Evolutionary conservation across 2,888 invertebrate genomes (phyloP).

Genomic region (Diarsia brunnea): DNA sequence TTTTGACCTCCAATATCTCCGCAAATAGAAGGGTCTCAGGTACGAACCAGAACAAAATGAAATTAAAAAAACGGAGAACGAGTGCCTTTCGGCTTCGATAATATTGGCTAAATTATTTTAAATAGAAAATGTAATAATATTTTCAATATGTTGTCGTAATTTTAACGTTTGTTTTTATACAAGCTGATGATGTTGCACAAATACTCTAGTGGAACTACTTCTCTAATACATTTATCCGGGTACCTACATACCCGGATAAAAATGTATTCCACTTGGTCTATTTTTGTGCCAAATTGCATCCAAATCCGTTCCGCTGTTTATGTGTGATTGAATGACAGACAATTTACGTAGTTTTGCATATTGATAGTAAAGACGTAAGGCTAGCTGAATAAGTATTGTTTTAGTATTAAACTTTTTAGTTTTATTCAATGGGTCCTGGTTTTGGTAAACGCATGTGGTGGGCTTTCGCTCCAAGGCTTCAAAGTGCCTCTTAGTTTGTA

Average conservation of each 20-base stretch:
- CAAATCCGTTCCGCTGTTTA: conserved; percentile 12
- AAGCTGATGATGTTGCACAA: neutral
- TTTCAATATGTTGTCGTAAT: conserved; percentile 5
- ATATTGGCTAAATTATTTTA: neutral
- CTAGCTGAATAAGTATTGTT: conserved; percentile 47
- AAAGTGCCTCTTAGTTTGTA: conserved; percentile 82
- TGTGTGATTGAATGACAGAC: conserved; percentile 13
- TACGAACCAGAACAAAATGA: no score
- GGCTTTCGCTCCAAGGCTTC: conserved; percentile 84
- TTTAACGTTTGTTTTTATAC: neutral
- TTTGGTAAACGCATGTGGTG: conserved; percentile 88
- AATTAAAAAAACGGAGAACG: no score
- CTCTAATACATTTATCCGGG: no score
- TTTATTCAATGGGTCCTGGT: conserved; percentile 80
- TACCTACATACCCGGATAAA: neutral
- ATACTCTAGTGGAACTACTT: neutral
- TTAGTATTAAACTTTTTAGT: conserved; percentile 62
- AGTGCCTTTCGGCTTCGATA: no score
- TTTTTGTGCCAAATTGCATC: conserved; percentile 35
- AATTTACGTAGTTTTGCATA: neutral
- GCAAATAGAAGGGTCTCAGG: no score
- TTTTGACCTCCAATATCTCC: no score
- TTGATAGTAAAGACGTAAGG: conserved; percentile 6
- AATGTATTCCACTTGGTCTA: conserved; percentile 1
- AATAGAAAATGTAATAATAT: neutral